These are phyloP conservation scores for Anser cygnoides DNA, from an alignment of 2,113 vertebrate genomes.

Conservation along the genomic window DNA sequence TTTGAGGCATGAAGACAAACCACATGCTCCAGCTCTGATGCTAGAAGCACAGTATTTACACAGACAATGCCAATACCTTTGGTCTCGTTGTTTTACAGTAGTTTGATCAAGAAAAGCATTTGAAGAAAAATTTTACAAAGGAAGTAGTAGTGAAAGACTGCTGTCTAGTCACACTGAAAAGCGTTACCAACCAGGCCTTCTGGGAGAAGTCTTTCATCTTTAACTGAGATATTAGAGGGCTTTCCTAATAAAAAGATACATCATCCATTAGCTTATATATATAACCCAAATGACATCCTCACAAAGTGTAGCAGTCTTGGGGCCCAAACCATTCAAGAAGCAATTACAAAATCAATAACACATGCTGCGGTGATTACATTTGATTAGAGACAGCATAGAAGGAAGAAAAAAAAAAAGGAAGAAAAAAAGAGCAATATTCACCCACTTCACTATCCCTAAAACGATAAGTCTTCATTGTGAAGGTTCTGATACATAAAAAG, in stretches of 20 bases:
- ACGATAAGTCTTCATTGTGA: constrained; percentile 1
- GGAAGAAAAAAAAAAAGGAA: constrained; percentile 39
- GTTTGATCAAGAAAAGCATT: neutral
- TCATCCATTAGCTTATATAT: constrained; percentile 63
- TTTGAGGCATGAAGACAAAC: neutral
- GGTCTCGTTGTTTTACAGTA: neutral
- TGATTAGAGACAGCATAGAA: constrained; percentile 70
- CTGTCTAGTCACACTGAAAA: neutral
- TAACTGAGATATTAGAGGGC: constrained; percentile 55
- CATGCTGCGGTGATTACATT: constrained; percentile 74
- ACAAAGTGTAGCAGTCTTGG: constrained; percentile 65
- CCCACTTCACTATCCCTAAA: neutral
- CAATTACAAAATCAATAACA: constrained; percentile 81
- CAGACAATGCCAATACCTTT: neutral
- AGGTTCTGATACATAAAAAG: neutral
- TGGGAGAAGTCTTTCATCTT: constrained; percentile 48
- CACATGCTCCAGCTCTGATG: neutral
- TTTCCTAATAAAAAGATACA: constrained; percentile 66
- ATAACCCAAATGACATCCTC: constrained; percentile 70
- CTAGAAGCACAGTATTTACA: neutral
- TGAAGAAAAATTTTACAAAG: neutral
- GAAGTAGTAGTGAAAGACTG: neutral
- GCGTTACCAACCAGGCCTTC: neutral
- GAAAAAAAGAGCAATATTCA: neutral
- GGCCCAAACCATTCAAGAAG: constrained; percentile 74